Evolutionary conservation across 2,888 invertebrate species (phyloP).

Genomic region (Stictocephala bisonia): DNA sequence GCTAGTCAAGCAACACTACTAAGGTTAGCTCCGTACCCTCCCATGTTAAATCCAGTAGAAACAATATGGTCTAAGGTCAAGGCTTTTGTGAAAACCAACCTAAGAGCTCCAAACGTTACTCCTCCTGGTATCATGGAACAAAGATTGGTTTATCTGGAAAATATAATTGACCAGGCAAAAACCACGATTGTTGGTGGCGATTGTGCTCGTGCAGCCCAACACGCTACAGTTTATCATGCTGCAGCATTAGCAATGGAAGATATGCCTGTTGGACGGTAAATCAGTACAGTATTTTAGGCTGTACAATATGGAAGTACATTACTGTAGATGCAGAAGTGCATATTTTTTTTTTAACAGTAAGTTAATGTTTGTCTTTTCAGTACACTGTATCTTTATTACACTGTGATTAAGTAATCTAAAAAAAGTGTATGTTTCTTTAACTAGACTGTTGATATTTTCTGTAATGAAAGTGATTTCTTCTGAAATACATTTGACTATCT

Average conservation of each 20-base stretch:
- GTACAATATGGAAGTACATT: background rate
- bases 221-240: conserved; percentile 49
- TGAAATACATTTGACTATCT: no score
- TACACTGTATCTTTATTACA: background rate
- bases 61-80: conserved; percentile 48
- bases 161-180: conserved; percentile 52
- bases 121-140: no score
- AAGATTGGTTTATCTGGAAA: conserved; percentile 47
- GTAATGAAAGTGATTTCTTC: no score
- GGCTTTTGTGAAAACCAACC: conserved; percentile 20
- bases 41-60: conserved; percentile 39
- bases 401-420: background rate
- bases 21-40: conserved; percentile 49
- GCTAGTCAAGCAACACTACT: conserved; percentile 45
- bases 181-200: conserved; percentile 53
- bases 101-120: conserved; percentile 14
- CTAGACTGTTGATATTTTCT: no score
- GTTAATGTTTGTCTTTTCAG: background rate
- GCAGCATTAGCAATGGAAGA: conserved; percentile 50
- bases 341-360: background rate
- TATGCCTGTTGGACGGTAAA: conserved; percentile 49
- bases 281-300: background rate
- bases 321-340: background rate
- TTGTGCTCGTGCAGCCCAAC: conserved; percentile 54
- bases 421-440: background rate